A percentile compares a stretch with the other conserved stretches of the same genome.
These are phyloP conservation scores for Rhabditophanes sp. DNA, from an alignment of 2,888 invertebrate genomes.

Conservation along the genomic window DNA sequence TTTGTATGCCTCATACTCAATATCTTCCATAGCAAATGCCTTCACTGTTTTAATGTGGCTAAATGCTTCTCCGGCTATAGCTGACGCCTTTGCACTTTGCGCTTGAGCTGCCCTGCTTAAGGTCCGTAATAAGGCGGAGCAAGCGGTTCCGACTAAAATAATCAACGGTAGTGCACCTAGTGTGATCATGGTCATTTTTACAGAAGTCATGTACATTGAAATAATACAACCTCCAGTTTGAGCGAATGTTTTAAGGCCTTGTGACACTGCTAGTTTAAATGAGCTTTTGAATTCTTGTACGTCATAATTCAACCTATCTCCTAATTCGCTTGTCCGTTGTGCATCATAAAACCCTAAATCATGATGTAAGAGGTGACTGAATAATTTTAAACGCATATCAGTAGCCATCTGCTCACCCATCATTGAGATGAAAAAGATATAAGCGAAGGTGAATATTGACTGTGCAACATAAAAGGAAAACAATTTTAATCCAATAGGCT, in stretches of 20 bases:
- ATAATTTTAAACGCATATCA: conserved; percentile 53
- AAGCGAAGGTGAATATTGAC: conserved; percentile 68
- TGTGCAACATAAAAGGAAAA: conserved; percentile 12
- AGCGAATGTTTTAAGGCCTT: conserved; percentile 68
- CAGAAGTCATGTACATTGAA: conserved; percentile 69
- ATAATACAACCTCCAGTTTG: conserved; percentile 63
- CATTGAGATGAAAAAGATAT: conserved; percentile 69
- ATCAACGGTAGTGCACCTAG: conserved; percentile 69
- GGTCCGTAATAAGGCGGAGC: conserved; percentile 58
- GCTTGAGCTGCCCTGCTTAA: conserved; percentile 29
- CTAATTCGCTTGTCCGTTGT: conserved; percentile 77
- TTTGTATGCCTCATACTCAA: conserved; percentile 58
- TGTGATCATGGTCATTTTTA: conserved; percentile 69
- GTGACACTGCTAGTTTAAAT: conserved; percentile 79
- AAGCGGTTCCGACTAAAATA: conserved; percentile 64
- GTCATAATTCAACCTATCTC: conserved; percentile 77
- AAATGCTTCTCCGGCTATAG: conserved; percentile 79
- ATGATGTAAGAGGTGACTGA: conserved; percentile 15
- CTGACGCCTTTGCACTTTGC: conserved; percentile 59
- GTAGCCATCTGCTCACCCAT: conserved; percentile 74
- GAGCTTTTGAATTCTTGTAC: conserved; percentile 92
- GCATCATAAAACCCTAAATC: conserved; percentile 19
- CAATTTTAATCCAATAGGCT: conserved; percentile 15
- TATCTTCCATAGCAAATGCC: conserved; percentile 78
- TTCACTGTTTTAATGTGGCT: conserved; percentile 81